Evolutionary conservation across 2,113 vertebrate genomes (phyloP).

Genomic region (Hemicordylus capensis): DNA sequence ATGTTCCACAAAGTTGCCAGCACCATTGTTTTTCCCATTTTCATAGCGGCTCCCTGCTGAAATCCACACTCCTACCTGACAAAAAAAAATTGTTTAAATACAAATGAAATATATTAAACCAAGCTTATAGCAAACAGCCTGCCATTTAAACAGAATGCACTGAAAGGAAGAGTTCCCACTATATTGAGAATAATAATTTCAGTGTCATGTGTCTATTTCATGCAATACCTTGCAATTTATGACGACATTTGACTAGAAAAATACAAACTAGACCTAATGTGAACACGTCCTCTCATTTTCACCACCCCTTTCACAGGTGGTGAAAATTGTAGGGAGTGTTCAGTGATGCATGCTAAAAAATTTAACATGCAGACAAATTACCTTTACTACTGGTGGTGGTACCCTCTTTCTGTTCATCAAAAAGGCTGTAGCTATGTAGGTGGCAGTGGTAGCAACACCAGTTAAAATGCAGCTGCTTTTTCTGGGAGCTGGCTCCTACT

Average conservation of each 20-base stretch:
- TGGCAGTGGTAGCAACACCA: too few relatives aligned
- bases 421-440: too few relatives aligned
- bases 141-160: background rate
- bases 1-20: slow-evolving; percentile 91
- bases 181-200: background rate
- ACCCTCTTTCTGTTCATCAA: too few relatives aligned
- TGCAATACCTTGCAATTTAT: background rate
- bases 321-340: too few relatives aligned
- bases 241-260: background rate
- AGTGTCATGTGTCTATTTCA: background rate
- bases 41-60: slow-evolving; percentile 89
- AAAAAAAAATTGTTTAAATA: slow-evolving; percentile 14
- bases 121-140: background rate
- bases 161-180: background rate
- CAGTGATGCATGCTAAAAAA: too few relatives aligned
- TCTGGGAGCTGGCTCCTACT: too few relatives aligned
- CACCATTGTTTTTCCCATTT: slow-evolving; percentile 86
- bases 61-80: slow-evolving; percentile 93
- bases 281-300: too few relatives aligned
- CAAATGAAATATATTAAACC: rapidly evolving
- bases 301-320: too few relatives aligned
- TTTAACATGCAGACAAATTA: too few relatives aligned
- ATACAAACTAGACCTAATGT: background rate
- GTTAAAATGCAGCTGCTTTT: too few relatives aligned
- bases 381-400: too few relatives aligned